Evolutionary conservation across 2,888 invertebrate genomes (phyloP).

Genomic region (Tipula vernalis): DNA sequence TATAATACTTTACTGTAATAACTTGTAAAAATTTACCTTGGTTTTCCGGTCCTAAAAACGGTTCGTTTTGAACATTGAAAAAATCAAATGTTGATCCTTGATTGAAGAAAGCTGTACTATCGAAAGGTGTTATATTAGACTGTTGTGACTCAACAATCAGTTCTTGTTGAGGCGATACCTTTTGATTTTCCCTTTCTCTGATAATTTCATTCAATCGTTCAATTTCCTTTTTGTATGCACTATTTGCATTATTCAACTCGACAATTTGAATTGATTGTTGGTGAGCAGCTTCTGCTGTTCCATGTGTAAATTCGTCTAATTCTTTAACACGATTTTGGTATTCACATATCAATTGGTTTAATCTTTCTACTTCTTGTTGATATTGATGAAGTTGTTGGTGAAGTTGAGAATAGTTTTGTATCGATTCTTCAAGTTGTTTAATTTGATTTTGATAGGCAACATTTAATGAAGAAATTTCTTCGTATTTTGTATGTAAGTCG

Average conservation of each 20-base stretch:
- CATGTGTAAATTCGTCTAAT: background rate
- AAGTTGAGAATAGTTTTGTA: background rate
- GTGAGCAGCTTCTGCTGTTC: background rate
- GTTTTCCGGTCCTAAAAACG: background rate
- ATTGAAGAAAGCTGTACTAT: constrained; percentile 9
- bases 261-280: background rate
- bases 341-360: background rate
- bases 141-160: background rate
- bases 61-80: background rate
- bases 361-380: background rate
- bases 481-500: background rate
- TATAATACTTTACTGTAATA: background rate
- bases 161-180: background rate
- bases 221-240: background rate
- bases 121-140: background rate
- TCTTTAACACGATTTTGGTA: background rate
- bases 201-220: background rate
- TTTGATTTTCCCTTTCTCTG: background rate
- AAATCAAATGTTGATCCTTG: background rate
- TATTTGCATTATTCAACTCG: background rate
- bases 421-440: constrained; percentile 19
- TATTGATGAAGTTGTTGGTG: background rate
- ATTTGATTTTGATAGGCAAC: background rate
- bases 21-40: background rate
- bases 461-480: background rate